Evolutionary conservation across 2,888 invertebrate species (phyloP), one percentile per base, ranked within the genome.

Genomic region (Drosophila monieri): DNA sequence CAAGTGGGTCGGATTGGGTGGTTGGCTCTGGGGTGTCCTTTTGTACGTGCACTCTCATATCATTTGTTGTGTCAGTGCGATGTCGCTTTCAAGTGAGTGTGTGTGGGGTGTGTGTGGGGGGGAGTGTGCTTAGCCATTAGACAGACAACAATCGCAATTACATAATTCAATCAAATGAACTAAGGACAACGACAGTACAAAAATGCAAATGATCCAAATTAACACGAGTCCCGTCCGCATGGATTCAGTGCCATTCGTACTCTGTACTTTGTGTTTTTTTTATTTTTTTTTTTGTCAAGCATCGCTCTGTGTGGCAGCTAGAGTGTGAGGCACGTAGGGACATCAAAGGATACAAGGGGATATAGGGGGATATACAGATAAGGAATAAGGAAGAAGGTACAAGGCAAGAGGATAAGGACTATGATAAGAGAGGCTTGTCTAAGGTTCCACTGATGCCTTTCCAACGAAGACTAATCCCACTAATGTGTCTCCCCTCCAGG

Each of bases 131-230:
- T 70, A 74, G 72, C 74, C 77, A 79, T 85, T 83, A 87, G 65
- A 87, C 83, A 76, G 64, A 64, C 64, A 64, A 64, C 64, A 64
- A 64, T 64, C 67, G 83, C 81, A 81, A 87, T 87, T 86, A 80
- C 83, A 81, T 77, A 81, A 85, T 73, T 87, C 81, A 81, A 81
- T 87, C 88, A 85, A 85, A 78, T 81, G 68, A 81, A 81, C 80
- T 65, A 68, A 77, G 72, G 52, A 74, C 72, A 62, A 54, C 62
- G 60, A 74, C 72, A 74, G 64, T 62, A 74, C 69, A 73, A 68
- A 56, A 59, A 76, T 57, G 74, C 67, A 68, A 73, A 73, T 69
- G 18, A 74, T 57, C 56, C 39, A 73, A 72, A 59, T 73, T 52
- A 72, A 74, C 68, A 72, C 44, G 64, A 69, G 53, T 64, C 48